These are phyloP conservation scores for Phocides pigmalion DNA, from an alignment of 1,140 invertebrate species.

Conservation along the genomic window DNA sequence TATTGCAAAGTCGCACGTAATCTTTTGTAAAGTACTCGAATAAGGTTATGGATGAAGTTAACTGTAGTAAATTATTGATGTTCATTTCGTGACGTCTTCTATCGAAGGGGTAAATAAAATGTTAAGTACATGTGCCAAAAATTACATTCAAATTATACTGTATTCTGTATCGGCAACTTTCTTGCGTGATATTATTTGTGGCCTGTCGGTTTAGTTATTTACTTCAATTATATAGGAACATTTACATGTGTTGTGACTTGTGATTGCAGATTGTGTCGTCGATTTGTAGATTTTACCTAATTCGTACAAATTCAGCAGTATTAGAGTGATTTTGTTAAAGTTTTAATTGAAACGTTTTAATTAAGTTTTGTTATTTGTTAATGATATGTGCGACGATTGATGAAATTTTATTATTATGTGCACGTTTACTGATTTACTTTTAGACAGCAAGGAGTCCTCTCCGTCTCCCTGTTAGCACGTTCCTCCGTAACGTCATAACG, in stretches of 20 bases:
- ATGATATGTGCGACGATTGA: slow-evolving; percentile 54
- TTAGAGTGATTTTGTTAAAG: slow-evolving; percentile 84
- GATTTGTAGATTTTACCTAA: slow-evolving; percentile 72
- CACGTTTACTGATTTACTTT: slow-evolving; percentile 26
- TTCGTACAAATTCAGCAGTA: slow-evolving; percentile 83
- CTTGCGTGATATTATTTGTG: slow-evolving; percentile 25
- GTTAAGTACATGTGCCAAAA: slow-evolving; percentile 73
- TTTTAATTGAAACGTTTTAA: slow-evolving; percentile 80
- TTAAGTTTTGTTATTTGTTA: slow-evolving; percentile 84
- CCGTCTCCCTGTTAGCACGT: slow-evolving; percentile 16
- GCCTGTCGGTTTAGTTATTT: slow-evolving; percentile 26
- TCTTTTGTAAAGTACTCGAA: slow-evolving; percentile 45
- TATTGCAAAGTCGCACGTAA: slow-evolving; percentile 44
- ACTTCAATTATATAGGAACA: slow-evolving; percentile 26
- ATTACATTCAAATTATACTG: slow-evolving; percentile 28
- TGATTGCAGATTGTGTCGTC: slow-evolving; percentile 66
- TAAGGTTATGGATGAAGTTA: slow-evolving; percentile 39
- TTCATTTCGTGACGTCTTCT: slow-evolving; percentile 43
- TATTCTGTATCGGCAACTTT: slow-evolving; percentile 28
- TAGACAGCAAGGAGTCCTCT: slow-evolving; percentile 17
- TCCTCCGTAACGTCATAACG: not conserved
- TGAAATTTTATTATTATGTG: slow-evolving; percentile 37
- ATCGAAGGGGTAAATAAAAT: slow-evolving; percentile 51
- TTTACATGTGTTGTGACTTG: slow-evolving; percentile 61
- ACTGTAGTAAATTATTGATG: slow-evolving; percentile 44